phyloP scores from a whole-genome alignment of 2,888 invertebrate species.

The Serrognathus titanus region DNA sequence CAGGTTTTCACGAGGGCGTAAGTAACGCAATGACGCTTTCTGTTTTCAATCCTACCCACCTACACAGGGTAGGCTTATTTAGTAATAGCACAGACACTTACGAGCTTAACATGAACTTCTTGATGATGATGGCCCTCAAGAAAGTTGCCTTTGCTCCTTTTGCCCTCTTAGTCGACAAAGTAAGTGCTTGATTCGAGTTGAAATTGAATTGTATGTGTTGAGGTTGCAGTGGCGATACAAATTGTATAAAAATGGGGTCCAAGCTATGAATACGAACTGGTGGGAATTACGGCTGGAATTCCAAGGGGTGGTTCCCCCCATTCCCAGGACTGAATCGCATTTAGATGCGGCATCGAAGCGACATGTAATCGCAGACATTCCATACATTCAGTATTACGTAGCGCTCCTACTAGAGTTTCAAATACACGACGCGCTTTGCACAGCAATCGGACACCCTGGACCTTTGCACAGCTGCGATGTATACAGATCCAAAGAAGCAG shows the following conservation, averaged over 20 bases:
- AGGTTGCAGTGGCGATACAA: conserved; percentile 73
- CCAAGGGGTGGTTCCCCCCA: conserved; percentile 73
- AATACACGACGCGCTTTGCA: conserved; percentile 74
- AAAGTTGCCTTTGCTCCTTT: conserved; percentile 77
- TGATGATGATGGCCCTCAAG: conserved; percentile 74
- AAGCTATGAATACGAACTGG: conserved; percentile 62
- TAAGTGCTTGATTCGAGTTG: conserved; percentile 36
- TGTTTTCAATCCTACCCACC: conserved; percentile 71
- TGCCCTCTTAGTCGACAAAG: conserved; percentile 76
- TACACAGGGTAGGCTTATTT: conserved; percentile 69
- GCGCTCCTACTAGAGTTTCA: conserved; percentile 82
- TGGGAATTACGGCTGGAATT: conserved; percentile 71
- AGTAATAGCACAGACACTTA: conserved; percentile 63
- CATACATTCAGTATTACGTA: conserved; percentile 75
- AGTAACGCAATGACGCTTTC: conserved; percentile 77
- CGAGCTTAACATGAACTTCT: conserved; percentile 72
- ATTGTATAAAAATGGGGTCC: conserved; percentile 70
- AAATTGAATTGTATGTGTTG: conserved; percentile 7
- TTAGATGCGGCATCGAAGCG: conserved; percentile 84
- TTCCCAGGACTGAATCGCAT: conserved; percentile 65
- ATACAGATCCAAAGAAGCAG: conserved; percentile 76
- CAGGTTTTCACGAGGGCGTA: conserved; percentile 83
- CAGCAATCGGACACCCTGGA: conserved; percentile 66
- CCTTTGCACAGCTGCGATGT: conserved; percentile 80
- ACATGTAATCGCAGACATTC: conserved; percentile 73